A percentile compares a stretch with the other conserved stretches of the same genome.
phyloP scores from a whole-genome alignment of 1,140 invertebrate species.

The Ooceraea biroi region DNA sequence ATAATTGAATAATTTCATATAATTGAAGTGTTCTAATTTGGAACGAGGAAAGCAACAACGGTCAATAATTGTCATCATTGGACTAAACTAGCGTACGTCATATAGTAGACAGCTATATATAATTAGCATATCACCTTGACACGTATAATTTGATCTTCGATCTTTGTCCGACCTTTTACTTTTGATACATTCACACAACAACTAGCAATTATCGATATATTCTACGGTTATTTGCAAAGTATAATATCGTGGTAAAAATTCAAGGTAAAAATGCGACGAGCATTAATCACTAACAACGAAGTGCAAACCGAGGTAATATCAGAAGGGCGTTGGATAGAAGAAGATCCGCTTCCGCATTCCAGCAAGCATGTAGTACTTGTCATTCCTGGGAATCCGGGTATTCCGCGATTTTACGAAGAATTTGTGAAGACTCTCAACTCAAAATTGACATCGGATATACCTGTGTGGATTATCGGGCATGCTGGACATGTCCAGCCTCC shows the following conservation, averaged over 20 bases:
- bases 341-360: conserved; percentile 84
- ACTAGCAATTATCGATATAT: background rate
- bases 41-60: too few relatives aligned
- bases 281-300: conserved; percentile 88
- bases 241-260: too few relatives aligned
- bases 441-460: conserved; percentile 86
- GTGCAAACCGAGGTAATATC: conserved; percentile 90
- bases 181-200: background rate
- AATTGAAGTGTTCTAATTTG: too few relatives aligned
- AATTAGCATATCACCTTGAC: too few relatives aligned
- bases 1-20: too few relatives aligned
- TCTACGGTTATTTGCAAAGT: too few relatives aligned
- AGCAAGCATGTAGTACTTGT: conserved; percentile 87
- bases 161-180: background rate
- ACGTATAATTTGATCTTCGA: too few relatives aligned
- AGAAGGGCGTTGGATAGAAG: conserved; percentile 90
- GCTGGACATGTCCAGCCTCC: conserved; percentile 89
- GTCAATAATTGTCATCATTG: too few relatives aligned
- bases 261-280: conserved; percentile 85
- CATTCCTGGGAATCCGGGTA: conserved; percentile 90
- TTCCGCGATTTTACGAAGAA: conserved; percentile 90
- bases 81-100: too few relatives aligned
- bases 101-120: too few relatives aligned
- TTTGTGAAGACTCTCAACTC: conserved; percentile 89
- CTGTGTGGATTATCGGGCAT: conserved; percentile 92